Evolutionary conservation across 2,113 vertebrate genomes (phyloP), one percentile per base, ranked within the genome.

Genomic region (Thalassoma bifasciatum): DNA sequence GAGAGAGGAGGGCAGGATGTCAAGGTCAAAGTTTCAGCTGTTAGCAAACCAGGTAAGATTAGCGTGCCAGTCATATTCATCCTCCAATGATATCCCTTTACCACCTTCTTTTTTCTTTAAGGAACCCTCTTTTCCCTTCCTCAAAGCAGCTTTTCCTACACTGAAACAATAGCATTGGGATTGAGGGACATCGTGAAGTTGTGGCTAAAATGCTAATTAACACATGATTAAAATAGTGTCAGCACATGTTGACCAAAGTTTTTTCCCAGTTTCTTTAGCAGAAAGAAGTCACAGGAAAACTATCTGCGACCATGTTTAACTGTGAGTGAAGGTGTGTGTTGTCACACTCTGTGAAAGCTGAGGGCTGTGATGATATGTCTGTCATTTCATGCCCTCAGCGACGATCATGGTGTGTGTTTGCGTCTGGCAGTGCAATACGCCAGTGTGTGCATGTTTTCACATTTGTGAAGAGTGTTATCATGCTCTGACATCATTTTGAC

Each of bases 31-130:
- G n/a, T 68, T 49, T 47, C 14, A 62, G 24, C 65, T 53, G 47
- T 73, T 77, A 46, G 36, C 70, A 78, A 61, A 4, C 73, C 75
- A 73, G 49, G 49, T 2, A 7, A 61, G 69, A 73, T 81, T 70
- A 73, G 34, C 52, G 81, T 62, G 51, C 51, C 26, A 49, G 38
- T 60, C 52, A 52, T 56, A 76, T 19, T 38, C 53, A 24, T 59
- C 44, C 65, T 57, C 23, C 24, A 68, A 61, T 24, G 40, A 63
- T 26, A 51, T 50, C 38, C 34, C 59, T 59, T 66, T 73, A 46
- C 54, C 38, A 44, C 11, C 58, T 54, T 54, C 19, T 22, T 71
- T 26, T 62, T 50, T 65, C 66, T 67, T n/a, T 65, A 23, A 63
- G 70, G 57, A 40, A 13, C 40, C 50, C 54, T 69, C 38, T 54